Percentiles rank a stretch among this genome's conserved stretches.
These are phyloP conservation scores for Temnothorax ravouxi DNA, from an alignment of 2,888 invertebrate species.

Conservation along the genomic window DNA sequence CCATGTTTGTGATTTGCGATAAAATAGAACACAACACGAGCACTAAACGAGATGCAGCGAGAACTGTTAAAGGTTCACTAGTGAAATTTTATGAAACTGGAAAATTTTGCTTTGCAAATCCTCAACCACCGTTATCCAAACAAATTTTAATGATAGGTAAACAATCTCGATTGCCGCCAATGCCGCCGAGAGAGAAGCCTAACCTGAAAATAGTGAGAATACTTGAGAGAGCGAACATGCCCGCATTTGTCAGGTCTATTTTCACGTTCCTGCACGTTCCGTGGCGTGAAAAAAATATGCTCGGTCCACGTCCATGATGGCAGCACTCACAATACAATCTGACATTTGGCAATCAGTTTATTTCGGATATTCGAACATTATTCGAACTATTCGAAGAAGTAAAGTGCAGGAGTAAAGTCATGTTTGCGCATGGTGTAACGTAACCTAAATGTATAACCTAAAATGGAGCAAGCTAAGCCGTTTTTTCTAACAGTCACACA, in stretches of 20 bases:
- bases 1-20: constrained; percentile 70
- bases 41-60: background rate
- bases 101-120: background rate
- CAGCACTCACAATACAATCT: too few relatives aligned
- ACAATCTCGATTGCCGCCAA: background rate
- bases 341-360: too few relatives aligned
- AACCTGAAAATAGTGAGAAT: too few relatives aligned
- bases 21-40: background rate
- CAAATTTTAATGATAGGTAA: background rate
- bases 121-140: background rate
- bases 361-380: background rate
- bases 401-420: background rate
- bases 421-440: background rate
- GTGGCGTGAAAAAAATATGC: too few relatives aligned
- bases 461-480: constrained; percentile 75
- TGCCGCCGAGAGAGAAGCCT: too few relatives aligned
- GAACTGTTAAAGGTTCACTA: background rate
- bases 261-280: too few relatives aligned
- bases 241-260: too few relatives aligned
- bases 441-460: constrained; percentile 14
- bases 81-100: background rate
- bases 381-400: background rate
- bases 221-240: too few relatives aligned
- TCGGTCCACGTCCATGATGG: too few relatives aligned
- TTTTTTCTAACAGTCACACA: constrained; percentile 76